Evolutionary conservation across 2,888 invertebrate genomes (phyloP), one percentile per base, ranked within the genome.

Genomic region (Drosophila diplacantha): DNA sequence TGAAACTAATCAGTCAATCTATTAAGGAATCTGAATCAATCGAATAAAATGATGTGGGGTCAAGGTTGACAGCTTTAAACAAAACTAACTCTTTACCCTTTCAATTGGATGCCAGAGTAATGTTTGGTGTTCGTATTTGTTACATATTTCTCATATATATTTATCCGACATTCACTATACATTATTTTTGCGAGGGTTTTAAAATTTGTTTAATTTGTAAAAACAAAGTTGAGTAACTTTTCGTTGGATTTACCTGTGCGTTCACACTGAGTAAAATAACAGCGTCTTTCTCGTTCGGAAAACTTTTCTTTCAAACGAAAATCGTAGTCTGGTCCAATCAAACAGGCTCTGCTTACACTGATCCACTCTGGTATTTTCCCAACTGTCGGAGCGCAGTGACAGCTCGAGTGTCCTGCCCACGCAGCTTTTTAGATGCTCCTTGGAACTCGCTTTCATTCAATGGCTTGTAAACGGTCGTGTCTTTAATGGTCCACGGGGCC

Each of bases 401-500:
- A 41, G 18, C 29, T 29, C n/a, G 32, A 60, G 44, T 26, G 55
- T 67, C 53, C 69, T 67, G 62, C 77, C 77, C 71, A 80, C 80
- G 58, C 56, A 46, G 37, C 26, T 47, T 29, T 51, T 24, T 20
- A 20, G 44, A 37, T 22, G 59, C 70, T 75, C 62, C 76, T 71
- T 71, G 49, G 55, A 24, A 69, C 49, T 51, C 41, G 61, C 61
- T 56, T 67, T 72, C 71, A 60, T 60, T 63, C 7, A 78, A 78
- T 75, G 60, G 50, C 63, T 69, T 75, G 78, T 78, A 69, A 78
- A 78, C 64, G 62, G 55, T 51, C 54, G 47, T 73, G 70, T 72
- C 52, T 65, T 69, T 69, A 65, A 77, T 72, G 61, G 49, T 46
- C 41, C 29, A 41, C 11, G 38, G 46, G 29, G 14, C 39, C 56